Base-by-base conservation (phyloP, 2,888 invertebrate species). In the Pseudococcus viburni region DNA sequence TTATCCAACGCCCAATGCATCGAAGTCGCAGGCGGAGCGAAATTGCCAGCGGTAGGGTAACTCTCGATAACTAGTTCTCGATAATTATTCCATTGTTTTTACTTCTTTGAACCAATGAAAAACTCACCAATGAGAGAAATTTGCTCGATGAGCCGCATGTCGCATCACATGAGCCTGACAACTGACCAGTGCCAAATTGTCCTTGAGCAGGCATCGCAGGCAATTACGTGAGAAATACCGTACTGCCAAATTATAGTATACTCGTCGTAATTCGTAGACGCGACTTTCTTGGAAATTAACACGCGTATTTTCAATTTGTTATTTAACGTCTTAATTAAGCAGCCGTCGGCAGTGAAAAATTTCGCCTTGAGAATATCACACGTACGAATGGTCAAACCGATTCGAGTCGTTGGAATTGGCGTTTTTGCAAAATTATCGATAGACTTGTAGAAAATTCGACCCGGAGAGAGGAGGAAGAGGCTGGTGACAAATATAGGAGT, bases 81-180 rank as follows among this genome's bases (percentile, higher is more conserved):
- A 51, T 51, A 51, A 51, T 51, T 51, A 51, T 51, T 51, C 51
- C 51, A 51, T 51, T 51, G 51, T 51, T 51, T 51, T 51, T 51
- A 51, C 51, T 51, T 0, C 15, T 12, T 51, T 51, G 15, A 15
- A 51, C 51, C 51, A 51, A 51, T 51, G 51, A 51, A 51, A 51
- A 12, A 17, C 8, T 11, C 12, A 11, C 46, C 12, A 46, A 17
- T 17, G 51, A 1, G 17, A 51, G 17, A 51, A 51, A 51, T 51
- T 51, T 4, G 51, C 51, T 51, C 15, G 15, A 46, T 12, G 46
- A 3, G 8, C 7, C 46, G 46, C 46, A 12, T 46, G n/a, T 33
- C 26, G 3, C 26, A 33, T 46, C 46, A 46, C 5, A 46, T 46
- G 4, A 51, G 4, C 0, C 17, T 51, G 51, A 51, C 51, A 11